These are phyloP conservation scores for Bombus superbus DNA, from an alignment of 1,140 invertebrate genomes.

Conservation along the genomic window DNA sequence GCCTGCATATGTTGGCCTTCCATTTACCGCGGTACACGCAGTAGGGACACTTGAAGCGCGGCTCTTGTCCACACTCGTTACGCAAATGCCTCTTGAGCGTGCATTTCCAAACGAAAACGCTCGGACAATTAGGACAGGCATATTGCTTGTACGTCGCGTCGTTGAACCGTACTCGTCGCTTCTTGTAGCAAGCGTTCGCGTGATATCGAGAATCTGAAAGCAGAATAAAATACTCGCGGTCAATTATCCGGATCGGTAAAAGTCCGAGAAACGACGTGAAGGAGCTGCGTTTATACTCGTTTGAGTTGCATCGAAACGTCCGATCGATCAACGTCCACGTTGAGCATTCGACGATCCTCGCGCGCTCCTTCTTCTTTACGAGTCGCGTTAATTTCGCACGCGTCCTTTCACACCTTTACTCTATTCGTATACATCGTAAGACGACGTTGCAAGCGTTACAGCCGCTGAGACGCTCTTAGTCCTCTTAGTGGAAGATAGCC, in stretches of 20 bases:
- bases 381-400: too few species aligned
- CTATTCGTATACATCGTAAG: too few species aligned
- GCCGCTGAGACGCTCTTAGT: too few species aligned
- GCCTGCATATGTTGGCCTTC: slow-evolving; percentile 68
- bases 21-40: slow-evolving; percentile 82
- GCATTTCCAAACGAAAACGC: slow-evolving; percentile 77
- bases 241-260: neutral
- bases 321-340: neutral
- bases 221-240: slow-evolving; percentile 20
- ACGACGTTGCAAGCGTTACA: too few species aligned
- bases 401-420: too few species aligned
- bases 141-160: slow-evolving; percentile 11
- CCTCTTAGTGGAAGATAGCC: too few species aligned
- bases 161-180: neutral
- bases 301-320: neutral
- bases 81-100: slow-evolving; percentile 74
- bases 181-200: neutral
- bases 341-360: neutral
- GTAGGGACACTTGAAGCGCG: slow-evolving; percentile 86
- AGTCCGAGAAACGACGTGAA: neutral
- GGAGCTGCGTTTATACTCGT: neutral
- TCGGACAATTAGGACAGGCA: slow-evolving; percentile 75
- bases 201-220: slow-evolving; percentile 27
- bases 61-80: slow-evolving; percentile 79
- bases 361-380: neutral